Conservation (phyloP, 2,888 invertebrate species). For the Tetranychus truncatus region DNA sequence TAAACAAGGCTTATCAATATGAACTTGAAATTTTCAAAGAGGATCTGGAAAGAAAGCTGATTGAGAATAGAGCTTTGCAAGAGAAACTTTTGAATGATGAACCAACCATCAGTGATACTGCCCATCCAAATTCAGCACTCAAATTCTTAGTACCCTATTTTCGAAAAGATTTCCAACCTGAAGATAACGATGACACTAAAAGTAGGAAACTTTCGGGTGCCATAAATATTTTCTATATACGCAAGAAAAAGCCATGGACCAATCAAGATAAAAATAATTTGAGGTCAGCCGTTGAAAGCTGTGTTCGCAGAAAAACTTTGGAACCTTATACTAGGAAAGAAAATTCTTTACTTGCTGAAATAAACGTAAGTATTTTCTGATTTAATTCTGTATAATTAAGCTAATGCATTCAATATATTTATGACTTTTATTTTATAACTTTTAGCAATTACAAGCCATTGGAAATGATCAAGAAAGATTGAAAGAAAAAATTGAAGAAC, state of each 20-base stretch:
- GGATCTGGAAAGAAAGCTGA: conserved; percentile 1
- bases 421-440: not conserved
- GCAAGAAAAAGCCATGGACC: conserved; percentile 15
- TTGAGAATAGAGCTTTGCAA: conserved; percentile 11
- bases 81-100: not conserved
- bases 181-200: conserved; percentile 37
- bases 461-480: not conserved
- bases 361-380: not conserved
- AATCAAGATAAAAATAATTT: conserved; percentile 13
- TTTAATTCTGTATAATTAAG: not conserved
- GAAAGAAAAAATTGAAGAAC: not conserved
- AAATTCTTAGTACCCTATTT: conserved; percentile 45
- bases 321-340: not conserved
- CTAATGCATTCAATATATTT: not conserved
- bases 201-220: conserved; percentile 18
- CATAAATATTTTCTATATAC: conserved; percentile 13
- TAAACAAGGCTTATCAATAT: conserved; percentile 16
- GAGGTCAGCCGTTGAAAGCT: not conserved
- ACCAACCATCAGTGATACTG: not conserved
- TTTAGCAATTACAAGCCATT: not conserved
- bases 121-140: conserved; percentile 18
- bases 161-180: conserved; percentile 41
- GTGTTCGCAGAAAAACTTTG: not conserved
- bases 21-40: conserved; percentile 8
- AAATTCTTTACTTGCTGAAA: not conserved